These are phyloP conservation scores for honey bee (Apis mellifera) DNA, from an alignment of 1,140 invertebrate species.

Conservation along the genomic window Amel_HAv3.1 CM009941.2:14811501-14812000, in stretches of 20 bases:
- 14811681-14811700: not conserved
- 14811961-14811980: not conserved
- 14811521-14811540: not conserved
- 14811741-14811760: too few species aligned
- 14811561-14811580: not conserved
- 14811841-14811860: not conserved
- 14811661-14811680: not conserved
- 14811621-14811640: not conserved
- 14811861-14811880: not conserved
- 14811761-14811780: too few species aligned
- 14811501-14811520: conserved; percentile 7
- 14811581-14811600: too few species aligned
- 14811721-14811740: too few species aligned
- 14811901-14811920: not conserved
- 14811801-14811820: not conserved
- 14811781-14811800: too few species aligned
- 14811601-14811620: not conserved
- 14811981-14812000: not conserved
- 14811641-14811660: not conserved
- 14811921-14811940: not conserved
- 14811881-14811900: conserved; percentile 8
- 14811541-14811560: conserved; percentile 7
- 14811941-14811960: not conserved
- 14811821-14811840: not conserved
- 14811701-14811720: not conserved